Evolutionary conservation across 2,888 invertebrate genomes (phyloP).

Genomic region (Chydorus sphaericus): DNA sequence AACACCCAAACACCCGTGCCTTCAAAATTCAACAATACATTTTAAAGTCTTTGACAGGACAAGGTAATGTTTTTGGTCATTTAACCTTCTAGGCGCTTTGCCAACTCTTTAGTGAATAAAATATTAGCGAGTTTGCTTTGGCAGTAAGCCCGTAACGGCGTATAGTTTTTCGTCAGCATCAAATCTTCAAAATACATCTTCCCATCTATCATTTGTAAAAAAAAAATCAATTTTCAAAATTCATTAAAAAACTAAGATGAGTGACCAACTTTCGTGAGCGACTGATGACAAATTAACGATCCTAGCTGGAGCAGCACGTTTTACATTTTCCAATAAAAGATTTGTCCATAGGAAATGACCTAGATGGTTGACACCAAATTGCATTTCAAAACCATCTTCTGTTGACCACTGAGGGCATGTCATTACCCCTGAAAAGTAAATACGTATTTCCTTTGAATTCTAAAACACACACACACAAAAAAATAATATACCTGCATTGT

Average conservation of each 20-base stretch:
- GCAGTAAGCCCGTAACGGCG: slow-evolving; percentile 22
- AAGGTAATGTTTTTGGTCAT: slow-evolving; percentile 15
- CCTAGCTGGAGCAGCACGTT: slow-evolving; percentile 25
- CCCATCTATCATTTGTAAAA: slow-evolving; percentile 19
- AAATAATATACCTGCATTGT: slow-evolving; percentile 13
- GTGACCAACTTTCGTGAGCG: slow-evolving; percentile 24
- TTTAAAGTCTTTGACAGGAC: slow-evolving; percentile 14
- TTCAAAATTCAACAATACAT: too few species aligned
- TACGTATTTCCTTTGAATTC: too few species aligned
- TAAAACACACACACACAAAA: too few species aligned
- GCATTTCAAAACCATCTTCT: slow-evolving; percentile 20
- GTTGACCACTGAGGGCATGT: slow-evolving; percentile 31
- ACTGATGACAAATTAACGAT: slow-evolving; percentile 31
- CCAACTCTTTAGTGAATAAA: slow-evolving; percentile 26
- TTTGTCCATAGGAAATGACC: slow-evolving; percentile 18
- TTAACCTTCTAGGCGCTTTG: slow-evolving; percentile 23
- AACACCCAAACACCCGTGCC: slow-evolving; percentile 30
- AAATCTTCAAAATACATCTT: slow-evolving; percentile 24
- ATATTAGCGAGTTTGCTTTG: slow-evolving; percentile 30
- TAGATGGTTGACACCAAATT: slow-evolving; percentile 18
- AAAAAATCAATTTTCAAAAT: not conserved
- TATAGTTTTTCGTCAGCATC: slow-evolving; percentile 21
- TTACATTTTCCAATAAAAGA: slow-evolving; percentile 17
- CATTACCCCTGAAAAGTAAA: slow-evolving; percentile 32
- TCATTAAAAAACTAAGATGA: not conserved